Evolutionary conservation across 2,113 vertebrate species (phyloP), one percentile per base, ranked within the genome.

Genomic region (Lepisosteus oculatus): DNA sequence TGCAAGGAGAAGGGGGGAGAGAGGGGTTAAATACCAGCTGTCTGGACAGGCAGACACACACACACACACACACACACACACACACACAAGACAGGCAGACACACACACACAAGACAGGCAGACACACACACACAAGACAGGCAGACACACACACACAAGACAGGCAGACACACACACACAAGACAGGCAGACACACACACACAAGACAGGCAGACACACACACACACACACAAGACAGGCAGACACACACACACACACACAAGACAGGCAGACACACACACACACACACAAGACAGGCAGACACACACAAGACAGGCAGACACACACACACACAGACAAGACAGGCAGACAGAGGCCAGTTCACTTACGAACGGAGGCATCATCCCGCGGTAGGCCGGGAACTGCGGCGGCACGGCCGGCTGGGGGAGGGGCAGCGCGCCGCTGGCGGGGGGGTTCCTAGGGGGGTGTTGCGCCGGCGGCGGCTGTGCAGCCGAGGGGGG

Each of bases 311-410:
- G n/a, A n/a, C n/a, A n/a, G n/a, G n/a, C n/a, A n/a, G n/a, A n/a
- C n/a, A n/a, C n/a, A n/a, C n/a, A n/a, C n/a, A n/a, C n/a, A n/a
- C n/a, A n/a, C n/a, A n/a, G n/a, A 2, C 3, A 41, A 29, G 61
- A 17, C 2, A 41, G 15, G 61, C 2, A 6, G 3, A 5, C 41
- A 8, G 11, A 65, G 12, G 41, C 63, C 8, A 43, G 17, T 65
- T 8, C 61, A 94, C 94, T 94, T 86, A 96, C 95, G 4, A 96
- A 96, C 42, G 94, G 94, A 81, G 94, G 91, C 83, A 97, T 93
- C 86, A 97, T 94, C 78, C 94, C 95, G 89, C 95, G 84, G 78
- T 93, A 97, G 61, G 88, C 87, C 83, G 94, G 91, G 81, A 95
- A 96, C 81, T 94, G 94, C 51, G 95, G 93, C 71, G 93, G 94